Percentiles rank a stretch among this genome's conserved stretches.
Evolutionary conservation across 2,113 vertebrate genomes (phyloP).

Genomic region (Archocentrus centrarchus): DNA sequence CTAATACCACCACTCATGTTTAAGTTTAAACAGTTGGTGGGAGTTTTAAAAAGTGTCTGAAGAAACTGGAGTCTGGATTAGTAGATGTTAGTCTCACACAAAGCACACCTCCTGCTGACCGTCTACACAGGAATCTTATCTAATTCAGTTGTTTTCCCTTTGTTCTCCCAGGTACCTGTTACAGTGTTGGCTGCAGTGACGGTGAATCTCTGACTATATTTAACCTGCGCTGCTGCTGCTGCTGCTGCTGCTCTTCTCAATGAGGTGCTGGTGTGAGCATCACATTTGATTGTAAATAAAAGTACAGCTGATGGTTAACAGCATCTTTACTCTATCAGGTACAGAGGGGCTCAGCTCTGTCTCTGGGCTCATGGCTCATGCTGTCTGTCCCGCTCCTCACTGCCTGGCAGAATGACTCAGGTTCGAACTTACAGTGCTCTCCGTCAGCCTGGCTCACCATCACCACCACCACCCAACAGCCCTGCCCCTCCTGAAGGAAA

Average conservation of each 20-base stretch:
- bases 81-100: not conserved
- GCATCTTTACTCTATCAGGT: slow-evolving; percentile 48
- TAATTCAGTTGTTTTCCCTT: not conserved
- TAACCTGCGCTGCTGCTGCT: not conserved
- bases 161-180: not conserved
- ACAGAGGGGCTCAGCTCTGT: slow-evolving; percentile 65
- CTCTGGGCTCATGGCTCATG: slow-evolving; percentile 74
- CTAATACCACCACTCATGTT: not conserved
- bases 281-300: not conserved
- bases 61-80: not conserved
- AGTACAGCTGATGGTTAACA: not conserved
- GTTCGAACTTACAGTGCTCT: slow-evolving; percentile 79
- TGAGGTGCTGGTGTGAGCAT: slow-evolving; percentile 48
- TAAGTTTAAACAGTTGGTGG: not conserved
- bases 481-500: slow-evolving; percentile 55
- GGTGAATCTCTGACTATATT: not conserved
- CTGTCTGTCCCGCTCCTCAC: slow-evolving; percentile 55
- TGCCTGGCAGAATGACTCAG: slow-evolving; percentile 53
- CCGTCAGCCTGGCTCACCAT: slow-evolving; percentile 42
- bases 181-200: not conserved
- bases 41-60: not conserved
- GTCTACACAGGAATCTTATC: not conserved
- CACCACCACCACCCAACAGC: slow-evolving; percentile 46
- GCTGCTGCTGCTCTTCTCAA: slow-evolving; percentile 25
- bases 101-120: not conserved